Conservation (phyloP, 2,113 vertebrate species). For the Eubucco bourcierii region DNA sequence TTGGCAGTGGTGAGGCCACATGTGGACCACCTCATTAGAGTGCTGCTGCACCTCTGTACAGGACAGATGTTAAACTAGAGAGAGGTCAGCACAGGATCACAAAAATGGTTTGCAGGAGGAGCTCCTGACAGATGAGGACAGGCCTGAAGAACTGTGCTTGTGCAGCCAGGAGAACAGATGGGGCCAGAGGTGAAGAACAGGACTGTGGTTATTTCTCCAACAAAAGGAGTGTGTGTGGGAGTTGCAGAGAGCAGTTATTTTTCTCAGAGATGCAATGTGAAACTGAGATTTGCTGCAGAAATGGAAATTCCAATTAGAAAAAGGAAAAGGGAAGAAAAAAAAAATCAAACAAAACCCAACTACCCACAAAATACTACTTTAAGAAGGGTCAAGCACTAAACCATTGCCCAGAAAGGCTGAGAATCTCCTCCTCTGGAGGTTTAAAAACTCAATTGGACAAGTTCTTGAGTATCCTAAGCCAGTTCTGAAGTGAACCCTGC, state of each 20-base stretch:
- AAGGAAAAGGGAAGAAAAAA: not conserved
- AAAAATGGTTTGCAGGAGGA: too few relatives aligned
- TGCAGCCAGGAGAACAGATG: not conserved
- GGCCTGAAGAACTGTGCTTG: not conserved
- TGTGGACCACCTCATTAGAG: not conserved
- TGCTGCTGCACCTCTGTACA: not conserved
- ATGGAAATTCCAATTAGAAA: not conserved
- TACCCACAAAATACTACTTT: not conserved
- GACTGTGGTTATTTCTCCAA: too few relatives aligned
- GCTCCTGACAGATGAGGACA: not conserved
- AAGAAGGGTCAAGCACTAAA: not conserved
- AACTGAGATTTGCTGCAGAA: not conserved
- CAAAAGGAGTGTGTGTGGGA: not conserved
- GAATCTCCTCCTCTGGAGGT: not conserved
- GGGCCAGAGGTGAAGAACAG: not conserved
- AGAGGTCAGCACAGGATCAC: not conserved
- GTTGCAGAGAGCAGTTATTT: not conserved
- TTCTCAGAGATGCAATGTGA: not conserved
- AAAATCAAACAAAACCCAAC: not conserved
- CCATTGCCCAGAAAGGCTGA: not conserved
- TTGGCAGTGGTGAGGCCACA: not conserved
- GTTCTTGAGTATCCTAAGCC: not conserved
- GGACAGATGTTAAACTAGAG: too few relatives aligned
- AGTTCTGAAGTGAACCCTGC: not conserved
- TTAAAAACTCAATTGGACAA: not conserved